A percentile compares a stretch with the other conserved stretches of the same genome.
These are phyloP conservation scores for Pantelozetes paolii DNA, from an alignment of 2,888 invertebrate species.

Conservation along the genomic window DNA sequence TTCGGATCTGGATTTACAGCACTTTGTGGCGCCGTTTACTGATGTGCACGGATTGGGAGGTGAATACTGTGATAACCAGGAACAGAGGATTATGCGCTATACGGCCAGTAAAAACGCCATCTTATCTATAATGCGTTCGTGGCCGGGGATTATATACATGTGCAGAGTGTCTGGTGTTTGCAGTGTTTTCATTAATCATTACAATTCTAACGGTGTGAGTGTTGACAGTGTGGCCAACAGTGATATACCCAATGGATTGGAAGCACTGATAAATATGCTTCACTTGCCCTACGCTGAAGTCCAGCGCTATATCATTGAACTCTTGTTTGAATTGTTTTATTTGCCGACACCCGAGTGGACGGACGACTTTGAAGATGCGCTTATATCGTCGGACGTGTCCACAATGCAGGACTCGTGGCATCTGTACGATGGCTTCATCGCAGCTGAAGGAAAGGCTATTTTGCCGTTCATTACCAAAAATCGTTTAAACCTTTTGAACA, in stretches of 20 bases:
- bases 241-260: constrained; percentile 51
- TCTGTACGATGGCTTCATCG: constrained; percentile 88
- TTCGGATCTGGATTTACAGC: constrained; percentile 69
- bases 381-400: constrained; percentile 66
- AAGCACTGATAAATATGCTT: constrained; percentile 57
- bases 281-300: constrained; percentile 84
- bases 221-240: neutral
- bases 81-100: constrained; percentile 71
- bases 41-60: constrained; percentile 66
- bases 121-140: constrained; percentile 74
- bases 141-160: constrained; percentile 61
- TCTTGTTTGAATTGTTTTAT: constrained; percentile 82
- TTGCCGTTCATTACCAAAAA: constrained; percentile 77
- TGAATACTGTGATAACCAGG: constrained; percentile 51
- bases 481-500: constrained; percentile 76
- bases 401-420: constrained; percentile 73
- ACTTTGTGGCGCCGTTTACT: constrained; percentile 86
- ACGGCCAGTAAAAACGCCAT: constrained; percentile 74
- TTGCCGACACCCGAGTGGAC: constrained; percentile 84
- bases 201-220: neutral
- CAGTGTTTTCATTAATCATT: neutral
- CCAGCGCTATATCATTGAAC: constrained; percentile 84
- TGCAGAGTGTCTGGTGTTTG: constrained; percentile 49
- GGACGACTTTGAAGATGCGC: constrained; percentile 80
- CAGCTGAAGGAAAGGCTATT: constrained; percentile 78